Percentiles rank a stretch among this genome's conserved stretches.
Evolutionary conservation across 92 coral and sea anemone species (phyloP).

Genomic region (Epizoanthus scotinus): DNA sequence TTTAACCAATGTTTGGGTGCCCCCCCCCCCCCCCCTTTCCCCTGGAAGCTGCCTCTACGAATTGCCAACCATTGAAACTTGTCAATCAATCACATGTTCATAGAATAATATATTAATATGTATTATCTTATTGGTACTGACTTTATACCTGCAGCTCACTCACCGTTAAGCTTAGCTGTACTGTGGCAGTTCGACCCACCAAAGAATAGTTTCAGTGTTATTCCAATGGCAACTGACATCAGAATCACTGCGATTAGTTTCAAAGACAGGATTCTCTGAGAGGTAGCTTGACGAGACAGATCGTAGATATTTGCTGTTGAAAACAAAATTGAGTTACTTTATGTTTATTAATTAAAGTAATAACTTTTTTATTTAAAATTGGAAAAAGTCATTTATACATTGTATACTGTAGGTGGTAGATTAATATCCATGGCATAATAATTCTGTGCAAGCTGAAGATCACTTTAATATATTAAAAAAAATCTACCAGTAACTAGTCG

Average conservation of each 20-base stretch:
- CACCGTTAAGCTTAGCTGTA: slow-evolving; percentile 28
- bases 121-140: no score
- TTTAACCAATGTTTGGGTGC: no score
- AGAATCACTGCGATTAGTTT: slow-evolving; percentile 28
- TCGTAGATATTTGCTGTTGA: slow-evolving; percentile 27
- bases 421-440: no score
- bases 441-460: no score
- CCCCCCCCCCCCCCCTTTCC: no score
- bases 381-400: background rate
- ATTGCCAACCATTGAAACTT: no score
- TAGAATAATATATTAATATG: no score
- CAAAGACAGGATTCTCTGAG: slow-evolving; percentile 12
- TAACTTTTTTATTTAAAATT: background rate
- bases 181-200: slow-evolving; percentile 31
- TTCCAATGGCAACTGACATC: background rate
- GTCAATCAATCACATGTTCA: no score
- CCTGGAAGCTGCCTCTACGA: no score
- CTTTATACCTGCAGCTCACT: background rate
- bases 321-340: background rate
- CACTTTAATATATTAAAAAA: no score
- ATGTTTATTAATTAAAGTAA: no score
- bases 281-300: slow-evolving; percentile 1
- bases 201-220: slow-evolving; percentile 24
- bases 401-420: background rate
- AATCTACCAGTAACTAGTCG: no score